Evolutionary conservation across 2,888 invertebrate genomes (phyloP), one percentile per base, ranked within the genome.

Genomic region (Cordilura impudica): DNA sequence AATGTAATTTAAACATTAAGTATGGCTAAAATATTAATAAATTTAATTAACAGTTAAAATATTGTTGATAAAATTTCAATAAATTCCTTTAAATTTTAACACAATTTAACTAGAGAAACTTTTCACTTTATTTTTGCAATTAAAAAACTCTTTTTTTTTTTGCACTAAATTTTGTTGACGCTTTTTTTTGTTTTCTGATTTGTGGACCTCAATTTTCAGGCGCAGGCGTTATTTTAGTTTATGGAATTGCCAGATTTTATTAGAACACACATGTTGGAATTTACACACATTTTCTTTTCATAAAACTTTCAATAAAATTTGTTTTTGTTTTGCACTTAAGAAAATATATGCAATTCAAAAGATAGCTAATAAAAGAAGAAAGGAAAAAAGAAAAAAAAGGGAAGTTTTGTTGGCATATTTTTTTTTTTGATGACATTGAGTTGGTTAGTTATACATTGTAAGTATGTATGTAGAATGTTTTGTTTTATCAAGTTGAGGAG

Each of bases 211-310:
- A 7, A n/a, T 2, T 18, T 4, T 2, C 35, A 43, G 53, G 78
- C 78, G 78, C 78, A 79, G 70, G 60, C 74, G 74, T 75, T 31
- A 63, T 39, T 65, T 53, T 45, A 53, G 12, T 26, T 10, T 8
- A 43, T 19, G 31, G 29, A 29, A 54, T 70, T 78, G 53, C 58
- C 60, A 67, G 35, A 66, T 23, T 39, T 19, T 39, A 39, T 12
- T 39, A 39, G 35, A 39, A 54, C 14, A 54, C 14, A 54, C 47
- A 18, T 47, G 18, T 19, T 7, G 47, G 14, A 49, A 21, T 49
- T 56, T 29, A 3, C 1, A 16, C 23, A 14, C 56, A 14, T 56
- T 58, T 58, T 58, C 16, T 56, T 58, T 58, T 58, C 16, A 12
- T 5, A 23, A 23, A 53, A 26, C 26, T 53, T 23, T 53, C 26